A percentile compares a stretch with the other conserved stretches of the same genome.
phyloP scores from a whole-genome alignment of 2,888 invertebrate species.

The Eilema depressum region DNA sequence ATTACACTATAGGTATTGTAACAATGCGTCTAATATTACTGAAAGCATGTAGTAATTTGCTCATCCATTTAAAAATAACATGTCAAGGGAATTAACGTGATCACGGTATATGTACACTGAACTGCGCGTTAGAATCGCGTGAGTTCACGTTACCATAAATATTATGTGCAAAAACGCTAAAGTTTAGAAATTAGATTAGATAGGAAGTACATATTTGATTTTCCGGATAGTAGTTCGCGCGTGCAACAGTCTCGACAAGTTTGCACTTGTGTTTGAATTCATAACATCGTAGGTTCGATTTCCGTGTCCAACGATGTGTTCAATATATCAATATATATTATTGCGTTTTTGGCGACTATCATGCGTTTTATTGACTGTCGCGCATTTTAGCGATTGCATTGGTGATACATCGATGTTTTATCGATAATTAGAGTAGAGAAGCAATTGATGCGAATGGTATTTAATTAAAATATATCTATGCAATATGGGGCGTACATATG shows the following conservation, averaged over 20 bases:
- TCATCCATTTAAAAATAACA: neutral
- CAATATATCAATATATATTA: too few species aligned
- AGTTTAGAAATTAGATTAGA: neutral
- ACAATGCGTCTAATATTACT: neutral
- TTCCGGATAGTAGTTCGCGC: neutral
- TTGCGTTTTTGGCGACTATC: too few species aligned
- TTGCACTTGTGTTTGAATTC: neutral
- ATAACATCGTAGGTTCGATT: neutral
- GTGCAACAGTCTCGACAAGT: neutral
- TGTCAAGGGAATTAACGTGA: neutral
- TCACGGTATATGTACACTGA: neutral
- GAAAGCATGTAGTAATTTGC: neutral
- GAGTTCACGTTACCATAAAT: neutral
- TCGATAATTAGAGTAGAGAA: neutral
- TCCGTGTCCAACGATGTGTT: neutral
- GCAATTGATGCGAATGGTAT: neutral
- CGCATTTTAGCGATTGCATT: neutral
- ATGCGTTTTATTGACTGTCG: neutral
- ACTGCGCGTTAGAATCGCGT: neutral
- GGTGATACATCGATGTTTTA: neutral
- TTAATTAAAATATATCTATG: too few species aligned
- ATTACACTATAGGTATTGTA: too few species aligned
- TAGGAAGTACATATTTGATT: neutral
- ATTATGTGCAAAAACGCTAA: too few species aligned
- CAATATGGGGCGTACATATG: neutral